Conservation (phyloP, 2,113 vertebrate species). For the Perca fluviatilis region DNA sequence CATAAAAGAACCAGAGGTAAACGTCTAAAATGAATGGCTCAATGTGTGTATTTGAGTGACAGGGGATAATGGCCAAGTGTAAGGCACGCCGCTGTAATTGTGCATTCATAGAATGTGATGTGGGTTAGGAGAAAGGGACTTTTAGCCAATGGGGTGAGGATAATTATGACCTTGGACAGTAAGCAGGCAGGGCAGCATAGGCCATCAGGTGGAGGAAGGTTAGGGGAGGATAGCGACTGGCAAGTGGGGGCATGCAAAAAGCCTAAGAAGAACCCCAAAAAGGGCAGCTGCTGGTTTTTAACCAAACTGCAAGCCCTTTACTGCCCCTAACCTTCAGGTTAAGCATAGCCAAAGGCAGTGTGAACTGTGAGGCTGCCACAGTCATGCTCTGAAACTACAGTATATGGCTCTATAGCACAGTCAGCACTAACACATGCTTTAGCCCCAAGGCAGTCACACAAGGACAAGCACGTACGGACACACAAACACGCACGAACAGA, state of each 20-base stretch:
- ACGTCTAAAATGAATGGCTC: conserved; percentile 35
- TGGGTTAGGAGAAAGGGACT: conserved; percentile 50
- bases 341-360: conserved; percentile 79
- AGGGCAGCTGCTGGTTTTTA: conserved; percentile 68
- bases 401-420: conserved; percentile 59
- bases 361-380: conserved; percentile 72
- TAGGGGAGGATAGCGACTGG: conserved; percentile 50
- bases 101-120: conserved; percentile 46
- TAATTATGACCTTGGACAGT: conserved; percentile 67
- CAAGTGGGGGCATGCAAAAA: conserved; percentile 64
- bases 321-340: conserved; percentile 76
- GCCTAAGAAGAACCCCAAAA: conserved; percentile 64
- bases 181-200: conserved; percentile 56
- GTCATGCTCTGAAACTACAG: conserved; percentile 67
- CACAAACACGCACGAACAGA: conserved; percentile 72
- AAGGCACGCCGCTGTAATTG: conserved; percentile 36
- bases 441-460: conserved; percentile 75
- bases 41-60: conserved; percentile 22
- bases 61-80: conserved; percentile 31
- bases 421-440: conserved; percentile 75
- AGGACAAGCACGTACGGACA: conserved; percentile 71
- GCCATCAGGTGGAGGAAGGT: conserved; percentile 42
- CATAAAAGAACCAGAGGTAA: conserved; percentile 40
- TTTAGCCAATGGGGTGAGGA: conserved; percentile 49
- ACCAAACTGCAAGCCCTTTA: conserved; percentile 61